Evolutionary conservation across 2,113 vertebrate species (phyloP).

Genomic region (Sylvia atricapilla): DNA sequence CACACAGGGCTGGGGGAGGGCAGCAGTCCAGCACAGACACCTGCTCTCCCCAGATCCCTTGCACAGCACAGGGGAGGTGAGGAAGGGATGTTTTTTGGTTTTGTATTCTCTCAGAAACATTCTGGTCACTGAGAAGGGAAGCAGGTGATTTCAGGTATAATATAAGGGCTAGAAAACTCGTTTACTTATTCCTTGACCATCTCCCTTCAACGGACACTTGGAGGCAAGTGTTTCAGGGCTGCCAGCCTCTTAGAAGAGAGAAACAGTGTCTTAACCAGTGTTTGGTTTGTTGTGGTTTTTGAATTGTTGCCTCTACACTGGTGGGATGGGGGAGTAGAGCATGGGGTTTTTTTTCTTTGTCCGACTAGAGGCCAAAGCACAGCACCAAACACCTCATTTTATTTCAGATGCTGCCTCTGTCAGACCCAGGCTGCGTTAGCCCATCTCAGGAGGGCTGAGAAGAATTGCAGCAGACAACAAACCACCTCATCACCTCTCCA

Average conservation of each 20-base stretch:
- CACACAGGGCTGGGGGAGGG: fast-evolving
- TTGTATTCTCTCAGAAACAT: neutral
- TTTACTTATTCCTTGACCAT: neutral
- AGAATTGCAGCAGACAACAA: neutral
- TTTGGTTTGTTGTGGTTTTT: neutral
- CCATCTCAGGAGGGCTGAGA: neutral
- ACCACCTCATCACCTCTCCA: neutral
- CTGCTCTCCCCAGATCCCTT: neutral
- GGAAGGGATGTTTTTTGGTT: neutral
- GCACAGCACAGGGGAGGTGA: neutral
- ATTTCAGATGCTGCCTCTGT: constrained; percentile 51
- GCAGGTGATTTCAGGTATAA: neutral
- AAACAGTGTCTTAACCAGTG: neutral
- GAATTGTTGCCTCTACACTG: neutral
- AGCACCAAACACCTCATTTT: neutral
- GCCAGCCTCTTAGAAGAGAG: neutral
- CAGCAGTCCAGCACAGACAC: neutral
- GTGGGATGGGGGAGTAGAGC: fast-evolving
- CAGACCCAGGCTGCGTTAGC: neutral
- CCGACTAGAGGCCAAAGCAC: neutral
- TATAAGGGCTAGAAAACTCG: fast-evolving
- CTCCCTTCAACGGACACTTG: neutral
- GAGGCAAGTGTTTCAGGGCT: no score
- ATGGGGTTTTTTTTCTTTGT: neutral
- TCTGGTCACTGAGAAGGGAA: neutral